Conservation (phyloP, 2,113 vertebrate species). For the Plestiodon gilberti region DNA sequence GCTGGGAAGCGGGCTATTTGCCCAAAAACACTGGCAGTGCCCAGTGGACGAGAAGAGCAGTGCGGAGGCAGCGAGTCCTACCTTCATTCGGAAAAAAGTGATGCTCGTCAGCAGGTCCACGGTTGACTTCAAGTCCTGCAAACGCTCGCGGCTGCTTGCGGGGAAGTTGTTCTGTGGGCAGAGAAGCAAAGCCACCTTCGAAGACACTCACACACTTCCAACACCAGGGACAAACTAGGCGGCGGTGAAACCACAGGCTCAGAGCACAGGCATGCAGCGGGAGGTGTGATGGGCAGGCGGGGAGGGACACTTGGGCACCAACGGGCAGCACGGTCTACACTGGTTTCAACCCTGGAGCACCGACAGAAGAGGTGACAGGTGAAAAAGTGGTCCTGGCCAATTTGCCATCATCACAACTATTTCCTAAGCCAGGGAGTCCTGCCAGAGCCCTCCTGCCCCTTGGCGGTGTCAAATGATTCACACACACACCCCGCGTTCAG, state of each 20-base stretch:
- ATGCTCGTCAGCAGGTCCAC: conserved; percentile 98
- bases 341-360: too few relatives aligned
- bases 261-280: not conserved
- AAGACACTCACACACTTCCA: conserved; percentile 31
- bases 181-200: conserved; percentile 53
- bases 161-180: conserved; percentile 94
- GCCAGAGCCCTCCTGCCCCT: too few relatives aligned
- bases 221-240: conserved; percentile 55
- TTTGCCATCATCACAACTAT: too few relatives aligned
- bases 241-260: conserved; percentile 2
- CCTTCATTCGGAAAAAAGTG: conserved; percentile 99
- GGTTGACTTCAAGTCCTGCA: conserved; percentile 96
- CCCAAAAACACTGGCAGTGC: not conserved
- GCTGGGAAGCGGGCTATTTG: not conserved
- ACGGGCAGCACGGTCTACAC: too few relatives aligned
- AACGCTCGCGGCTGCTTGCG: conserved; percentile 90
- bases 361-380: too few relatives aligned
- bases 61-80: conserved; percentile 50
- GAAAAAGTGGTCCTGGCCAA: too few relatives aligned
- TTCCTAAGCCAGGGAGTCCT: not conserved
- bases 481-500: not conserved
- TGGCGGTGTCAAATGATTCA: not conserved
- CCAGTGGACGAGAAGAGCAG: too few relatives aligned
- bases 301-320: not conserved
- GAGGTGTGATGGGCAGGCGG: not conserved